A percentile compares a stretch with the other conserved stretches of the same genome.
Evolutionary conservation across 2,888 invertebrate species (phyloP).

Genomic region (Shargacucullia verbasci): DNA sequence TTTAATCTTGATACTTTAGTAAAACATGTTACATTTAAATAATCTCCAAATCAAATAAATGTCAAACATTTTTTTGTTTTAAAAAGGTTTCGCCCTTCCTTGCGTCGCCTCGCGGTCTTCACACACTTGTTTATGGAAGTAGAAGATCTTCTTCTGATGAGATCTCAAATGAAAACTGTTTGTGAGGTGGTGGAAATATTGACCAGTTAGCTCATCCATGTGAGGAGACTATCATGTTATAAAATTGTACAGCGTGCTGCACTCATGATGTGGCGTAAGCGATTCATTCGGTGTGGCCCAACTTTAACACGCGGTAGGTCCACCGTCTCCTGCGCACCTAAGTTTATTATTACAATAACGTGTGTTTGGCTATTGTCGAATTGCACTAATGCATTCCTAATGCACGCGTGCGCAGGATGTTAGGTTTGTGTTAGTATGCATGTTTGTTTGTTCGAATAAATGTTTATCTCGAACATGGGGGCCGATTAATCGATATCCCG

Average conservation of each 20-base stretch:
- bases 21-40: no score
- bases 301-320: constrained; percentile 53
- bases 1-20: no score
- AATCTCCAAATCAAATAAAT: no score
- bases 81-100: no score
- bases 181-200: no score
- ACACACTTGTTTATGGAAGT: no score
- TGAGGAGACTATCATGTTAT: no score
- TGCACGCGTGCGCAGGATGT: constrained; percentile 64
- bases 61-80: no score
- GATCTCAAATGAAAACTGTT: no score
- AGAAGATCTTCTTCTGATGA: no score
- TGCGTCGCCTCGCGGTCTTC: no score
- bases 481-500: constrained; percentile 53
- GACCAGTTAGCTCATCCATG: no score
- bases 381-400: constrained; percentile 71
- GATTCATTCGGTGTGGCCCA: constrained; percentile 18
- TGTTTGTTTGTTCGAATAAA: constrained; percentile 49
- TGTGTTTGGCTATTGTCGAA: constrained; percentile 58
- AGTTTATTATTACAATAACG: constrained; percentile 61
- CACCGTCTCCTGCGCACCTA: constrained; percentile 48
- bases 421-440: constrained; percentile 47
- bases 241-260: neutral
- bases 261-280: neutral
- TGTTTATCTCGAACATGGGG: constrained; percentile 46